These are phyloP conservation scores for Rhynchopsitta pachyrhyncha DNA, from an alignment of 2,113 vertebrate genomes.

Conservation along the genomic window DNA sequence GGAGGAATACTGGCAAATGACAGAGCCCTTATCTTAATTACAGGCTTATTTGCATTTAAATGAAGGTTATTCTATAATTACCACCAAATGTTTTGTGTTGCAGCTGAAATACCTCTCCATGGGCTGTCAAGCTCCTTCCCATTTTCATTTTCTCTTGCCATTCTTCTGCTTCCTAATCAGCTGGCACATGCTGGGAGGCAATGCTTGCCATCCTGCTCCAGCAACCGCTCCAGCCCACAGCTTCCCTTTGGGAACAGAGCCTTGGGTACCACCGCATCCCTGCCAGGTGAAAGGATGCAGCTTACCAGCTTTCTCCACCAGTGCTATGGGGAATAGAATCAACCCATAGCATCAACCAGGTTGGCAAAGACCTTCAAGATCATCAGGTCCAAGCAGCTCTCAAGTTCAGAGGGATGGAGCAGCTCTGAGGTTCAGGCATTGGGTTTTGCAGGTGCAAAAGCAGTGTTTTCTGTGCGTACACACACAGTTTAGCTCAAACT, in stretches of 20 bases:
- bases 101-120: slow-evolving; percentile 81
- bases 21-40: slow-evolving; percentile 84
- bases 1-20: slow-evolving; percentile 73
- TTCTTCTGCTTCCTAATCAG: slow-evolving; percentile 75
- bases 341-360: not conserved
- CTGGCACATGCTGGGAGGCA: slow-evolving; percentile 49
- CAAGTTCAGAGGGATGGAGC: not conserved
- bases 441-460: not conserved
- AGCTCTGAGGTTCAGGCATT: not conserved
- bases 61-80: slow-evolving; percentile 86
- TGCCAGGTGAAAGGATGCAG: not conserved
- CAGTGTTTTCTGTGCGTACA: not conserved
- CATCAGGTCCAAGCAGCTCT: not conserved
- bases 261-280: not conserved
- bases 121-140: slow-evolving; percentile 78
- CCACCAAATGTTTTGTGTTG: slow-evolving; percentile 80
- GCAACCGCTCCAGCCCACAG: not conserved
- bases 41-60: slow-evolving; percentile 86
- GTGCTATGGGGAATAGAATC: rapidly evolving
- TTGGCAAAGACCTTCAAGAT: not conserved
- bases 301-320: not conserved
- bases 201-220: not conserved
- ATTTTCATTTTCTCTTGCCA: slow-evolving; percentile 75
- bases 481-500: not conserved
- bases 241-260: not conserved